Evolutionary conservation across 2,888 invertebrate species (phyloP), one percentile per base, ranked within the genome.

Genomic region (Eilema griseolum): DNA sequence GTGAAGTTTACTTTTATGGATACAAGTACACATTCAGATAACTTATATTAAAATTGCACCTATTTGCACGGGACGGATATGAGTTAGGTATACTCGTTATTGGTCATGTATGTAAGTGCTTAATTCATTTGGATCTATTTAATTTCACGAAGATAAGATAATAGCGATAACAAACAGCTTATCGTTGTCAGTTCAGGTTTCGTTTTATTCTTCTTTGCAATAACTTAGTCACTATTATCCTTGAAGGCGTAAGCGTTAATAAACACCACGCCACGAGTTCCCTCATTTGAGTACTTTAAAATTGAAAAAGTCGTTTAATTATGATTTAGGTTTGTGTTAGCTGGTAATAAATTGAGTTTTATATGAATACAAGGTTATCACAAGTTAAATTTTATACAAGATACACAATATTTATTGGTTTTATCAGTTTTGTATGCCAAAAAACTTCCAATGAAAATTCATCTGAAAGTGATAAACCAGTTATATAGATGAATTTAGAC

Each of bases 111-210:
- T 12, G 46, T 46, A 52, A n/a, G 52, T n/a, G 2, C 52, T n/a
- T n/a, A 91, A 91, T 86, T 85, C 83, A 86, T 83, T 88, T 87
- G 87, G 86, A 88, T 90, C 88, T 87, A 86, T 90, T 89, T 87
- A 91, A 91, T 92, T 92, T 88, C 84, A 87, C 85, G 79, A 74
- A 87, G 94, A 94, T 94, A 92, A 94, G 93, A 93, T 92, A 92
- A 83, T 83, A 80, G 81, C 76, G 89, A 92, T 92, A 90, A 85
- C 81, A 76, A 77, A 76, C 78, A 80, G 82, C 82, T 85, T 87
- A 89, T 88, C 86, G 78, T 68, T 66, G 80, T 78, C 80, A 79
- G 83, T 85, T 83, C 80, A 76, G 81, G 78, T 85, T 85, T 79
- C 81, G 80, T 74, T 83, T 70, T 77, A 82, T 79, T 76, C 75